phyloP scores from a whole-genome alignment of 2,113 vertebrate genomes.

The Spheniscus mendiculus region DNA sequence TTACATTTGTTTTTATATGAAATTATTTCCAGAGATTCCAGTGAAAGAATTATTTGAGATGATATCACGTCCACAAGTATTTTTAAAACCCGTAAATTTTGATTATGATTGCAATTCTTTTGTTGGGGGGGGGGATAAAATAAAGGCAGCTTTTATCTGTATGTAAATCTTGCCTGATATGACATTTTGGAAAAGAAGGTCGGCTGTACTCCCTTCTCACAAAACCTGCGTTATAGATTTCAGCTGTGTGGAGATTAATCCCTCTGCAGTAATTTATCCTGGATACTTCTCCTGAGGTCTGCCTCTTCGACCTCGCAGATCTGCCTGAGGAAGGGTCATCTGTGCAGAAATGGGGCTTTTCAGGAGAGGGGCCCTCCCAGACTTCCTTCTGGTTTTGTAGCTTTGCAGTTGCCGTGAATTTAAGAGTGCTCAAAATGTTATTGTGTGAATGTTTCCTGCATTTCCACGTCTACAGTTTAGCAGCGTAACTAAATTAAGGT shows the following conservation, averaged over 20 bases:
- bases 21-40: slow-evolving; percentile 20
- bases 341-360: neutral
- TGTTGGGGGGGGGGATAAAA: neutral
- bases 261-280: neutral
- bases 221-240: neutral
- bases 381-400: neutral
- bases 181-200: neutral
- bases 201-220: neutral
- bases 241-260: neutral
- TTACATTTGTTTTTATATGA: slow-evolving; percentile 1
- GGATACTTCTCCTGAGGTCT: neutral
- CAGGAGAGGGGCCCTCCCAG: neutral
- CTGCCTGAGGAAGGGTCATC: neutral
- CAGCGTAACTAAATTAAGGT: neutral
- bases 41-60: neutral
- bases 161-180: neutral
- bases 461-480: neutral
- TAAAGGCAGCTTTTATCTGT: neutral
- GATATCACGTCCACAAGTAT: neutral
- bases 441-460: neutral
- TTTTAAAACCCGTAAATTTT: neutral
- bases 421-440: neutral
- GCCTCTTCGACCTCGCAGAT: neutral
- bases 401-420: neutral
- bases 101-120: neutral